Evolutionary conservation across 2,888 invertebrate genomes (phyloP).

Genomic region (Ormyrus nitidulus): DNA sequence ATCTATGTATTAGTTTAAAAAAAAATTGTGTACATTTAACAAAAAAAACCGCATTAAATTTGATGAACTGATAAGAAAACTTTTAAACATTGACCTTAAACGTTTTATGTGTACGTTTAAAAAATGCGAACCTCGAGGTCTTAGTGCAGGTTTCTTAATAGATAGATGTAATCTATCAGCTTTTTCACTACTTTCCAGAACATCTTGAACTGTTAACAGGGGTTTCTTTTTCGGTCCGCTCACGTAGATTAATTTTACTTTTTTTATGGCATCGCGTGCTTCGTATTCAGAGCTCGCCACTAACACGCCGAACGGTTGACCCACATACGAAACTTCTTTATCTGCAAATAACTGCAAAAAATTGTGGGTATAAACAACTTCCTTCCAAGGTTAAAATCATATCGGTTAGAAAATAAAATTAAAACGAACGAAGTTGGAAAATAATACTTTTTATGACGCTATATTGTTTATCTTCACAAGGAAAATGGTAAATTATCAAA

Average conservation of each 20-base stretch:
- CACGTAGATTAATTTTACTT: constrained; percentile 45
- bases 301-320: constrained; percentile 86
- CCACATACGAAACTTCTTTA: constrained; percentile 79
- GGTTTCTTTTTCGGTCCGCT: constrained; percentile 63
- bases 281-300: constrained; percentile 80
- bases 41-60: no score
- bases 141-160: background rate
- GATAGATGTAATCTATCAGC: constrained; percentile 15
- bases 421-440: no score
- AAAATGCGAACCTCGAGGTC: constrained; percentile 9
- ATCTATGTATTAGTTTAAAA: no score
- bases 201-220: constrained; percentile 67
- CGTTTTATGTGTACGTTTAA: background rate
- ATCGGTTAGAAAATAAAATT: no score
- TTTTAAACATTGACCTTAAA: background rate
- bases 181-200: constrained; percentile 64
- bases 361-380: no score
- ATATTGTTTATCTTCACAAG: no score
- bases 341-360: constrained; percentile 66
- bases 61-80: no score
- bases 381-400: no score
- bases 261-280: constrained; percentile 79
- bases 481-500: no score
- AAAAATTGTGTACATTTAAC: no score
- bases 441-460: no score